These are phyloP conservation scores for Melierax canorus DNA, from an alignment of 2,113 vertebrate species.

Conservation along the genomic window DNA sequence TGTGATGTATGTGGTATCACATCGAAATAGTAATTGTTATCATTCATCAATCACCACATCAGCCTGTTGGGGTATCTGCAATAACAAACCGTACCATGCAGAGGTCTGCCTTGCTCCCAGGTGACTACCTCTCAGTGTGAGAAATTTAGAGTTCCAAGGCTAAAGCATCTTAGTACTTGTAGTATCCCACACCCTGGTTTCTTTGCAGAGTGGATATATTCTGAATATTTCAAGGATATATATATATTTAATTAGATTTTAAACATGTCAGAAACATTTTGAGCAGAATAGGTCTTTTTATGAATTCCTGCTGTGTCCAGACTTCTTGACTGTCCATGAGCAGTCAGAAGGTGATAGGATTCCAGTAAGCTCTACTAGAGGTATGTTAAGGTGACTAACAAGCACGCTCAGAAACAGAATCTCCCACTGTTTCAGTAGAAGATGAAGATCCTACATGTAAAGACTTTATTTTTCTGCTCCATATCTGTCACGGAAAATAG, in stretches of 20 bases:
- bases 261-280: neutral
- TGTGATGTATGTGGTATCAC: neutral
- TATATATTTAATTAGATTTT: neutral
- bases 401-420: neutral
- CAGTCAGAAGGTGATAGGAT: neutral
- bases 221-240: neutral
- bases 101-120: neutral
- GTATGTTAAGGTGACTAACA: neutral
- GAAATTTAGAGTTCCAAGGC: neutral
- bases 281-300: neutral
- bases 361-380: neutral
- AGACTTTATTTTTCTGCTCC: neutral
- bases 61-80: neutral
- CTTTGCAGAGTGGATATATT: neutral
- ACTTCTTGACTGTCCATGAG: neutral
- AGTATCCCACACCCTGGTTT: neutral
- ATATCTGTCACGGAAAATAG: neutral
- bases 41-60: neutral
- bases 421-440: fast-evolving
- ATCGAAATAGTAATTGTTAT: neutral
- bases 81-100: neutral
- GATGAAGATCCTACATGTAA: neutral
- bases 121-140: neutral
- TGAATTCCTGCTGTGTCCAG: neutral
- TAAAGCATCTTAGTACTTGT: neutral